Evolutionary conservation across 1,140 invertebrate genomes (phyloP).

Genomic region (Drosophila mayri): DNA sequence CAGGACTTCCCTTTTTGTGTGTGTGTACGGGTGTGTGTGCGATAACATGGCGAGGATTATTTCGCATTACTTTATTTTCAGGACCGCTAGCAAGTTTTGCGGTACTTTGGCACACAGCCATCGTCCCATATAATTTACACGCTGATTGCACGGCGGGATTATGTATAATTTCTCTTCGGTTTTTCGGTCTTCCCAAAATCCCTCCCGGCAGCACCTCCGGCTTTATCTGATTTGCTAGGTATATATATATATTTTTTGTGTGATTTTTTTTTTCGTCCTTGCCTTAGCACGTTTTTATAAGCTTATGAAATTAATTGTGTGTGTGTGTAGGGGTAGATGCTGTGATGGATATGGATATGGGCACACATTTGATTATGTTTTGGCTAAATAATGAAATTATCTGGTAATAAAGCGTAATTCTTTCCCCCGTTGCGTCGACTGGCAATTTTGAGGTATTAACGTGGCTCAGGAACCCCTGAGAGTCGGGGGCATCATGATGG

Average conservation of each 20-base stretch:
- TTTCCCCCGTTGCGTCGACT: constrained; percentile 23
- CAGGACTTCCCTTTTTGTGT: constrained; percentile 1
- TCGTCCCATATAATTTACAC: constrained; percentile 78
- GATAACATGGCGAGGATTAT: constrained; percentile 81
- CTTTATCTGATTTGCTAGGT: constrained; percentile 66
- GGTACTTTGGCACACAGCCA: constrained; percentile 70
- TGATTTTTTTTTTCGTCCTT: constrained; percentile 51
- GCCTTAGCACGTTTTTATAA: constrained; percentile 72
- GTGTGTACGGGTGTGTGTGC: constrained; percentile 60
- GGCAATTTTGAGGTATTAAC: constrained; percentile 65
- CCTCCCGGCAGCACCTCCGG: constrained; percentile 31
- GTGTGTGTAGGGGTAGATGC: constrained; percentile 37
- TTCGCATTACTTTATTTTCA: constrained; percentile 83
- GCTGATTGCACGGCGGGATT: constrained; percentile 79
- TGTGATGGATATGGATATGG: constrained; percentile 68
- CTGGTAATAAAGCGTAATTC: constrained; percentile 73
- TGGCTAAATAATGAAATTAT: constrained; percentile 82
- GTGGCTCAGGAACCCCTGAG: constrained; percentile 27
- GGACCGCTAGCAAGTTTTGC: constrained; percentile 79
- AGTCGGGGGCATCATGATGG: constrained; percentile 40
- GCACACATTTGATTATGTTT: constrained; percentile 76
- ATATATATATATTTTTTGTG: constrained; percentile 23
- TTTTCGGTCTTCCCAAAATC: constrained; percentile 46
- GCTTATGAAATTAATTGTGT: constrained; percentile 81
- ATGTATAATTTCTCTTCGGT: constrained; percentile 77